Percentiles rank a stretch among this genome's conserved stretches.
Conservation (phyloP, 2,113 vertebrate species). For the Pollimyrus isidori region DNA sequence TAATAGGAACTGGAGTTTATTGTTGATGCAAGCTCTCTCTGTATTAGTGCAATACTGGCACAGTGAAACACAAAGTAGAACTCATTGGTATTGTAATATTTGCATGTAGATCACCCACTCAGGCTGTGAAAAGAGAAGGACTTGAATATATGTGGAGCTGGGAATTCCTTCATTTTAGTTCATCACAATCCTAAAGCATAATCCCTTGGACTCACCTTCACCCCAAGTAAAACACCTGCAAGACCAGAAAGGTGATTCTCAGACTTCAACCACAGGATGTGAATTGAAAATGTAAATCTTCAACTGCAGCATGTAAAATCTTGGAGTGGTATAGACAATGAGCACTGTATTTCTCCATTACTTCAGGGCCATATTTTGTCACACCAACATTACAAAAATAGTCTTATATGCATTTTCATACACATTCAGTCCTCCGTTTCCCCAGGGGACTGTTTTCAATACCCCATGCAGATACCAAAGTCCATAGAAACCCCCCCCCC, state of each 20-base stretch:
- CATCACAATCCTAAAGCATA: background rate
- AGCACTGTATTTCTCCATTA: background rate
- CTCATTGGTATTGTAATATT: background rate
- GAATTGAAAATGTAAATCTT: background rate
- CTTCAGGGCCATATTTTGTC: background rate
- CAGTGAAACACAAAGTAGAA: background rate
- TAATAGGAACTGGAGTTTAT: background rate
- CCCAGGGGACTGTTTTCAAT: background rate
- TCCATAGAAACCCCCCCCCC: background rate
- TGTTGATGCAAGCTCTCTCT: background rate
- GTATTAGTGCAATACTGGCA: background rate
- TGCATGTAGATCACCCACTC: background rate
- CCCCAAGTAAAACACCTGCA: background rate
- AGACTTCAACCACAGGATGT: background rate
- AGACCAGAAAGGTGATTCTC: background rate
- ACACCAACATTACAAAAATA: background rate
- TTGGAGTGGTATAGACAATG: background rate
- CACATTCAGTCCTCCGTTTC: background rate
- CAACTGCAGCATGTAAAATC: background rate
- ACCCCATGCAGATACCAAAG: background rate
- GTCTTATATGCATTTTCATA: background rate
- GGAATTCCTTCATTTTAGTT: background rate
- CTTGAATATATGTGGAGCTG: background rate
- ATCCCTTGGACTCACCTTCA: background rate
- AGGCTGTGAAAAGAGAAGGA: background rate